Percentiles rank a stretch among this genome's conserved stretches.
These are phyloP conservation scores for Timandra comae DNA, from an alignment of 2,888 invertebrate species.

Conservation along the genomic window DNA sequence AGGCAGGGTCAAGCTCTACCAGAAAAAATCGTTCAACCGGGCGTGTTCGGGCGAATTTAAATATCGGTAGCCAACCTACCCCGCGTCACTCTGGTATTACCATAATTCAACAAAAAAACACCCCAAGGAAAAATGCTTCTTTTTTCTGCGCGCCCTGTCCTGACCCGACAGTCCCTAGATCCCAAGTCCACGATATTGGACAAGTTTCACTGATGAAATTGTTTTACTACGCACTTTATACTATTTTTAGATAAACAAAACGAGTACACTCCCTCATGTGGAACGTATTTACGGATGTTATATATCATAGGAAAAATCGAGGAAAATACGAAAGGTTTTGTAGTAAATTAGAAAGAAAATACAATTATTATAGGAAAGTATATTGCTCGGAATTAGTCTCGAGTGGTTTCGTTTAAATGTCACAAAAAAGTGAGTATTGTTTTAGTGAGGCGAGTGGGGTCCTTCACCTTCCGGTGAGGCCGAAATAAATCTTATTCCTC, in stretches of 20 bases:
- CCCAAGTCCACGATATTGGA: conserved; percentile 55
- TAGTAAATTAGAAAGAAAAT: conserved; percentile 1
- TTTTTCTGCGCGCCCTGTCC: conserved; percentile 49
- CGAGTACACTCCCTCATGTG: too few relatives aligned
- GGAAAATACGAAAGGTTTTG: too few relatives aligned
- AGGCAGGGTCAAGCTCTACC: conserved; percentile 35
- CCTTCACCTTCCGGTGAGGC: conserved; percentile 67
- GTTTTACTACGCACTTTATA: conserved; percentile 12
- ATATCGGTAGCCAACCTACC: conserved; percentile 57
- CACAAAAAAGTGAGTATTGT: conserved; percentile 23
- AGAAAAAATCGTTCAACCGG: conserved; percentile 43
- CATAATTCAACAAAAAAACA: conserved; percentile 70
- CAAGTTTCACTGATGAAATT: conserved; percentile 42
- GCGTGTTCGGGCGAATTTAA: conserved; percentile 52
- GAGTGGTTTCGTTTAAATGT: conserved; percentile 32
- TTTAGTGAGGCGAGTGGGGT: conserved; percentile 55
- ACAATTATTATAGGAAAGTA: conserved; percentile 18
- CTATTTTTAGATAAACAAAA: not conserved
- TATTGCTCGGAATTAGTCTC: conserved; percentile 17
- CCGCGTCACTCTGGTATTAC: conserved; percentile 61
- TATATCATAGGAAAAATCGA: conserved; percentile 5
- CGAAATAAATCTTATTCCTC: conserved; percentile 73
- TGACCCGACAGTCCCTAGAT: conserved; percentile 35
- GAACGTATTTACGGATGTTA: too few relatives aligned
- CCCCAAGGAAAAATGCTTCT: conserved; percentile 42